These are phyloP conservation scores for Patiria miniata DNA, from an alignment of 35 echinoderm and acorn worm genomes.

Conservation along the genomic window DNA sequence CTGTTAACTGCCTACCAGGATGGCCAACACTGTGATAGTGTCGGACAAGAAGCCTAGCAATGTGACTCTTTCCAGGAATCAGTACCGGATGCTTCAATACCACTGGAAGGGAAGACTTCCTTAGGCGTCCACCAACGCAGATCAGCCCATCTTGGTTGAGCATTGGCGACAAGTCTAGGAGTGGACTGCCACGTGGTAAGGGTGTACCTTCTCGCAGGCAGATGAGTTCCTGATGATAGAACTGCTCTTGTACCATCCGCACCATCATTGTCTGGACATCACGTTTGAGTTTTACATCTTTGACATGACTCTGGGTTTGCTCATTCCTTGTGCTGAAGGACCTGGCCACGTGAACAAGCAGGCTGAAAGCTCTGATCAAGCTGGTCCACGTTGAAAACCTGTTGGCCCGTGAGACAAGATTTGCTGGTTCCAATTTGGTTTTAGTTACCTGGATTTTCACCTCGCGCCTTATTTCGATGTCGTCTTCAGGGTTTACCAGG, in stretches of 20 bases:
- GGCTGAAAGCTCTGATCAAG: neutral
- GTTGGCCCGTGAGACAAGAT: neutral
- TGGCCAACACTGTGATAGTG: neutral
- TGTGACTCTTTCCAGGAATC: slow-evolving; percentile 15
- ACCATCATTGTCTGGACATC: neutral
- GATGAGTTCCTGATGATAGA: neutral
- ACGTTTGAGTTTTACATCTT: neutral
- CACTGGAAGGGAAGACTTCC: neutral
- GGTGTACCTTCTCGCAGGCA: no score
- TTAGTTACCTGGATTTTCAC: neutral
- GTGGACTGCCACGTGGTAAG: neutral
- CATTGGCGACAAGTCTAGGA: slow-evolving; percentile 40
- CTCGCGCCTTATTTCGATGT: slow-evolving; percentile 30
- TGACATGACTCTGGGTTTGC: neutral
- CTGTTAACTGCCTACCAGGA: slow-evolving; percentile 22
- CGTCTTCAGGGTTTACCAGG: slow-evolving; percentile 6
- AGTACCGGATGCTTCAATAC: slow-evolving; percentile 51
- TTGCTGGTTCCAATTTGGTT: neutral
- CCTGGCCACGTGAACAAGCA: neutral
- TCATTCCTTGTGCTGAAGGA: neutral
- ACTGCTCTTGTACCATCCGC: neutral
- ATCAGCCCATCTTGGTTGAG: slow-evolving; percentile 32
- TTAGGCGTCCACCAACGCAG: slow-evolving; percentile 52
- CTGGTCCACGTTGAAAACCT: neutral
- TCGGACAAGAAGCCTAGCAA: neutral